phyloP scores from a whole-genome alignment of 1,140 invertebrate genomes.

The Zaprionus kolodkinae region DNA sequence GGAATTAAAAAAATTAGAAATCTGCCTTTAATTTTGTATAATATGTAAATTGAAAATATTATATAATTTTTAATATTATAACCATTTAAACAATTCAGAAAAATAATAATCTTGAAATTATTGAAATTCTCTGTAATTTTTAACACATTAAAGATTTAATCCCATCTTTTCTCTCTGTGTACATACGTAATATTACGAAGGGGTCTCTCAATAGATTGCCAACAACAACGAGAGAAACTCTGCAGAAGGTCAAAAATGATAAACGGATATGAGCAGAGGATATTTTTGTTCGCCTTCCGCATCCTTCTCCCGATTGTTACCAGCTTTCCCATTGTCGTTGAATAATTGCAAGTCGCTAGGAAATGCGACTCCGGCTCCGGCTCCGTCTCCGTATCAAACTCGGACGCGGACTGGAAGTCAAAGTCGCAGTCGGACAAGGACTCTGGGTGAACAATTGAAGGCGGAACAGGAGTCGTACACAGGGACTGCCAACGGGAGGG shows the following conservation, averaged over 20 bases:
- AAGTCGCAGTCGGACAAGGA: neutral
- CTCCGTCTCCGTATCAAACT: slow-evolving; percentile 8
- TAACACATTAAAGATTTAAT: neutral
- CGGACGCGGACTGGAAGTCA: neutral
- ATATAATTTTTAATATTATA: no score
- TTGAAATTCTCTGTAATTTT: no score
- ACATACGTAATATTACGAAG: slow-evolving; percentile 14
- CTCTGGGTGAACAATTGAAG: slow-evolving; percentile 57
- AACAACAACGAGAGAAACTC: slow-evolving; percentile 40
- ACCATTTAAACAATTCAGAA: no score
- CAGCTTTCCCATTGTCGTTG: slow-evolving; percentile 56
- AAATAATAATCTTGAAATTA: neutral
- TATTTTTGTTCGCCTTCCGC: slow-evolving; percentile 53
- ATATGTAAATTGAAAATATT: no score
- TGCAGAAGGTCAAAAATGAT: slow-evolving; percentile 84
- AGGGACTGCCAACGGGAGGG: slow-evolving; percentile 20
- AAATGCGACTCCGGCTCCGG: slow-evolving; percentile 28
- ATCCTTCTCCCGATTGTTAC: slow-evolving; percentile 66
- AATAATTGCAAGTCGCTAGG: slow-evolving; percentile 74
- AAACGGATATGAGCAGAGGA: slow-evolving; percentile 82
- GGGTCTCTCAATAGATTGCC: slow-evolving; percentile 42
- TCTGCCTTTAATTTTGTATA: no score
- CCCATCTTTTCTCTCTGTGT: neutral
- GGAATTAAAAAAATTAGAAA: no score
- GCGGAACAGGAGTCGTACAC: slow-evolving; percentile 53